A percentile compares a stretch with the other conserved stretches of the same genome.
Evolutionary conservation across 1,140 invertebrate genomes (phyloP).

Genomic region (Microplitis demolitor): DNA sequence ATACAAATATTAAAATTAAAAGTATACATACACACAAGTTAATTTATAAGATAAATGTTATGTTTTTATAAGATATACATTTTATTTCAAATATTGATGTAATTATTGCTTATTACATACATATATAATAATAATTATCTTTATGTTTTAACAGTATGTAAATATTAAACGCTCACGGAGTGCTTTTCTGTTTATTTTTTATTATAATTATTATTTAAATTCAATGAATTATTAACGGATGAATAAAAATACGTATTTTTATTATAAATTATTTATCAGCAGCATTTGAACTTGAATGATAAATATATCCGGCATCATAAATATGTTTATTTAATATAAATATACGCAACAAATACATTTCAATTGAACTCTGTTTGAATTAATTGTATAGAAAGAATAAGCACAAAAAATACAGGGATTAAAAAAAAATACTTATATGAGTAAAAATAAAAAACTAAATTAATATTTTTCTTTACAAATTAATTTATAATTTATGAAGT

Average conservation of each 20-base stretch:
- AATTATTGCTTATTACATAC: conserved; percentile 23
- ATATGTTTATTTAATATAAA: background rate
- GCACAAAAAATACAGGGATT: no score
- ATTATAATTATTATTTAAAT: no score
- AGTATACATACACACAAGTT: background rate
- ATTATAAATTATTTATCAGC: background rate
- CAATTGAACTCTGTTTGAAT: no score
- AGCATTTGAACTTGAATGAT: conserved; percentile 9
- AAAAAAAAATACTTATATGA: no score
- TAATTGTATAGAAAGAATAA: no score
- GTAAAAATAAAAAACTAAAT: no score
- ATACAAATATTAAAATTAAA: no score
- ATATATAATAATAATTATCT: conserved; percentile 14
- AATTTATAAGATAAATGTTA: conserved; percentile 19
- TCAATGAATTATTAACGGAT: background rate
- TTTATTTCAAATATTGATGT: conserved; percentile 15
- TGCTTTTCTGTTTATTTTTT: background rate
- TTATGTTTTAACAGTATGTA: conserved; percentile 16
- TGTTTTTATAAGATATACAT: conserved; percentile 18
- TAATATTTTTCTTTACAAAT: no score
- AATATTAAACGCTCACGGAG: background rate
- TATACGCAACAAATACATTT: background rate
- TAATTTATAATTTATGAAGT: no score
- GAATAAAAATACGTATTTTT: background rate
- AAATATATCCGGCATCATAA: background rate